Conservation (phyloP, 2,797 vertebrate genomes). For the Cryptoprocta ferox region DNA sequence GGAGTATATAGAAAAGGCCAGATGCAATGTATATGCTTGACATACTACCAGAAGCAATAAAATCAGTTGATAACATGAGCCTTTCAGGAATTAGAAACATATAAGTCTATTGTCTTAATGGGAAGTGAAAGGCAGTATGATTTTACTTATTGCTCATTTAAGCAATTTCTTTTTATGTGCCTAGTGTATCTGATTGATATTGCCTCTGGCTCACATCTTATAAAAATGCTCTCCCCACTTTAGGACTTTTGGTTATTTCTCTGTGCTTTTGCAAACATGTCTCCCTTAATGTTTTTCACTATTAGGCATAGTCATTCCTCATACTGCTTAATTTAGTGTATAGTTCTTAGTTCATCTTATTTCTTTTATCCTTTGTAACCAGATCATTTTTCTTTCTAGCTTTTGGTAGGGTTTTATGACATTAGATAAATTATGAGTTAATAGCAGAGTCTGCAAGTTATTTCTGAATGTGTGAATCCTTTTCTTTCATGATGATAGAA, state of each 20-base stretch:
- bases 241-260: neutral
- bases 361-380: conserved; percentile 16
- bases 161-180: neutral
- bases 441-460: neutral
- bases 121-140: neutral
- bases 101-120: neutral
- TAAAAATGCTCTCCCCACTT: neutral
- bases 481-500: neutral
- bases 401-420: neutral
- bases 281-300: neutral
- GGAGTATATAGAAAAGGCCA: neutral
- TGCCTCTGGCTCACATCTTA: neutral
- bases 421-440: conserved; percentile 29
- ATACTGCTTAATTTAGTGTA: neutral
- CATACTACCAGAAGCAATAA: conserved; percentile 20
- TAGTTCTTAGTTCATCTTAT: conserved; percentile 24
- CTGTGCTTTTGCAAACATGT: neutral
- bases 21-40: neutral
- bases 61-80: neutral
- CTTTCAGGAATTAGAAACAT: conserved; percentile 40
- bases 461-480: neutral
- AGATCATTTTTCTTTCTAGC: conserved; percentile 41
- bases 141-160: neutral
- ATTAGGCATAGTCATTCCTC: neutral
- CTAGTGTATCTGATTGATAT: neutral